Evolutionary conservation across 2,888 invertebrate genomes (phyloP).

Genomic region (Leptinotarsa juncta): DNA sequence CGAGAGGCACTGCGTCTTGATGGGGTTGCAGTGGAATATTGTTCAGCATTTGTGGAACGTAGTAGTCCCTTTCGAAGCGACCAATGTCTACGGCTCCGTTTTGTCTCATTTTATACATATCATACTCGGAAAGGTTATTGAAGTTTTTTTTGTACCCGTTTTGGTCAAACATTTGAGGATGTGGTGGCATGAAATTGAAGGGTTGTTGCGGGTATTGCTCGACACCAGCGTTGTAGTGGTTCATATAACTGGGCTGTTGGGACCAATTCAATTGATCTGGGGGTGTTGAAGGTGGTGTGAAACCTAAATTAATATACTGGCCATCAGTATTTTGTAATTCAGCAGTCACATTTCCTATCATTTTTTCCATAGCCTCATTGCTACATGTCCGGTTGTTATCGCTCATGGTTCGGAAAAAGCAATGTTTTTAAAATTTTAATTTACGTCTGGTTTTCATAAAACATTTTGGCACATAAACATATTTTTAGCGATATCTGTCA

Average conservation of each 20-base stretch:
- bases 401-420: conserved; percentile 54
- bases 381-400: conserved; percentile 57
- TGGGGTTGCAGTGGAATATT: conserved; percentile 42
- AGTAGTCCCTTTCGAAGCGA: conserved; percentile 46
- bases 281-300: conserved; percentile 58
- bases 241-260: conserved; percentile 51
- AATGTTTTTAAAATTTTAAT: conserved; percentile 19
- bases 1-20: conserved; percentile 43
- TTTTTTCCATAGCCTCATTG: conserved; percentile 68
- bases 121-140: conserved; percentile 46
- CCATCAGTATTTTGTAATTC: conserved; percentile 71
- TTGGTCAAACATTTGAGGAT: conserved; percentile 48
- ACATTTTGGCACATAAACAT: conserved; percentile 55
- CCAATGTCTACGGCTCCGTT: conserved; percentile 51
- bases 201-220: conserved; percentile 46
- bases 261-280: conserved; percentile 54
- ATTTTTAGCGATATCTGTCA: conserved; percentile 43
- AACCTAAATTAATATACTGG: conserved; percentile 70
- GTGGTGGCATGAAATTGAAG: conserved; percentile 51
- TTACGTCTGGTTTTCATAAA: conserved; percentile 43
- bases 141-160: conserved; percentile 50
- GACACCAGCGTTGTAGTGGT: conserved; percentile 49
- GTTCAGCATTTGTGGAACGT: conserved; percentile 44
- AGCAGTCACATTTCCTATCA: conserved; percentile 72
- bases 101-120: conserved; percentile 53